Conservation (phyloP, 2,797 vertebrate species). For the Cossypha caffra region DNA sequence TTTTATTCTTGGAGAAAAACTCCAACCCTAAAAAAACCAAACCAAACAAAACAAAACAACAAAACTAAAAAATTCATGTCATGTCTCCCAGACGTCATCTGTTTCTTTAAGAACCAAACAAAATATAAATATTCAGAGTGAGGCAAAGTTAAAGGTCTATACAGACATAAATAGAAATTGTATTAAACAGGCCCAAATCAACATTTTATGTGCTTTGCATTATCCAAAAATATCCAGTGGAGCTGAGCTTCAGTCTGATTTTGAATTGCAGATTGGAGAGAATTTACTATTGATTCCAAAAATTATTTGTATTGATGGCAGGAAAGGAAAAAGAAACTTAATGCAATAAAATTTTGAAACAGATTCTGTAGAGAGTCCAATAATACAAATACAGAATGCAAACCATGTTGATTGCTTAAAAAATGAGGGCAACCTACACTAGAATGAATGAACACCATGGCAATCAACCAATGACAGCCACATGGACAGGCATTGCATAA, state of each 20-base stretch:
- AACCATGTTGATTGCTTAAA: neutral
- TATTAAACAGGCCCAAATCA: neutral
- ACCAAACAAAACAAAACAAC: neutral
- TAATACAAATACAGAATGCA: neutral
- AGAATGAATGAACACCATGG: neutral
- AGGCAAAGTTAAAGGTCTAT: neutral
- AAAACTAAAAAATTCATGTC: neutral
- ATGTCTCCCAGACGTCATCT: neutral
- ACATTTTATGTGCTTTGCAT: neutral
- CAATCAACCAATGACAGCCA: neutral
- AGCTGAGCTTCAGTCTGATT: neutral
- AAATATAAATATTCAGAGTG: neutral
- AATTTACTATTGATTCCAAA: neutral
- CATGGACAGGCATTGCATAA: neutral
- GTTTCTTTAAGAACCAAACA: neutral
- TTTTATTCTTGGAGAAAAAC: fast-evolving
- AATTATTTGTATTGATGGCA: neutral
- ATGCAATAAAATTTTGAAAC: neutral
- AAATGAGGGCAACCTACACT: neutral
- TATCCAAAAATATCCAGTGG: neutral
- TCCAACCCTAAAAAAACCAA: neutral
- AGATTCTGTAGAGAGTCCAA: neutral
- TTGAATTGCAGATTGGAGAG: neutral
- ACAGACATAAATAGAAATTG: neutral
- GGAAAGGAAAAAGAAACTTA: neutral